Base-by-base conservation (phyloP, 2,113 vertebrate genomes). In the Poecilia latipinna region DNA sequence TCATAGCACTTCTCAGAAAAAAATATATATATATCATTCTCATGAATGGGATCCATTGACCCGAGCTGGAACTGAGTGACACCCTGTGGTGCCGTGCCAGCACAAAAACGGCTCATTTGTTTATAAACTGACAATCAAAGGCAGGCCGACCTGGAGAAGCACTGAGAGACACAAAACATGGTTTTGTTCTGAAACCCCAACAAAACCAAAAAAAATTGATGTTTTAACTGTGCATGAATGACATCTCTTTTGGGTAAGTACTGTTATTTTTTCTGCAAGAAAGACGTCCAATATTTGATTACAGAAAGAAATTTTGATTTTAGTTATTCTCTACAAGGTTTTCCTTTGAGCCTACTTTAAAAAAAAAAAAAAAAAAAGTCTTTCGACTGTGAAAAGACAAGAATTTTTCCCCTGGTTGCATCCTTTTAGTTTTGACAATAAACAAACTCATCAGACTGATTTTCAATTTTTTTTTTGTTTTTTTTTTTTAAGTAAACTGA, bases 61-160 rank as follows among this genome's bases (percentile, higher is more conserved):
- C 82, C 66, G 3, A 19, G 77, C 74, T 70, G 68, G 62, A 60
- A 54, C 68, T 86, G 86, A 91, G 69, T 90, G 88, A 89, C 89
- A 88, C 82, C 89, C 83, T 65, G 74, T 74, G 87, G 86, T 80
- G 80, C 10, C 37, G 63, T 61, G 48, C 82, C 84, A 66, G 81
- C 81, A 74, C 81, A 73, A 60, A 80, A 82, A 81, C n/a, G 78
- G 67, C 77, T 82, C 84, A 80, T 87, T 84, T 91, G 88, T 91
- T 91, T 89, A 91, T 85, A 75, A 83, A 44, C 83, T 89, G 90
- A 91, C 89, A 91, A 87, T 92, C 89, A 90, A 79, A 61, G 68
- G 33, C 76, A 44, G 77, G 32, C 65, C 31, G 26, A 75, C 70
- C 44, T 67, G 54, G 68, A 76, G 66, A 72, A 54, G 8, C 75